Conservation (phyloP, 1,140 invertebrate species). For the Mylabris phalerata region DNA sequence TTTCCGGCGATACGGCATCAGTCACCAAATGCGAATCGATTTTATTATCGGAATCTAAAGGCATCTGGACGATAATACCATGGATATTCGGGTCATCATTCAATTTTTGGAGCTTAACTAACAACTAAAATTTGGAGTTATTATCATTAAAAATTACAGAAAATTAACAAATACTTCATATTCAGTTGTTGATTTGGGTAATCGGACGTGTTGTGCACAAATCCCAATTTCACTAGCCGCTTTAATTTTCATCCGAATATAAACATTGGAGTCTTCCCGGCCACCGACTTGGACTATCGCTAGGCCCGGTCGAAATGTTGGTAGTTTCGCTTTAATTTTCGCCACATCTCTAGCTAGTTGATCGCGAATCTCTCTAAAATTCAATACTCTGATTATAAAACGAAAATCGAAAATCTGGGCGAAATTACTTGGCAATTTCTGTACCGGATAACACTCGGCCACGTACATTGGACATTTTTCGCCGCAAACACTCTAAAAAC, state of each 20-base stretch:
- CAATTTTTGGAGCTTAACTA: slow-evolving; percentile 65
- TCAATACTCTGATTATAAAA: slow-evolving; percentile 17
- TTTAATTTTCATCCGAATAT: slow-evolving; percentile 95
- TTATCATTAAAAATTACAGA: neutral
- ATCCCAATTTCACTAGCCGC: slow-evolving; percentile 90
- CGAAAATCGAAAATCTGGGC: neutral
- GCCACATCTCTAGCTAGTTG: slow-evolving; percentile 61
- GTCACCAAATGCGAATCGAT: slow-evolving; percentile 86
- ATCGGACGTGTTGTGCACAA: slow-evolving; percentile 68
- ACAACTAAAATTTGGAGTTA: slow-evolving; percentile 28
- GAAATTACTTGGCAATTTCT: slow-evolving; percentile 52
- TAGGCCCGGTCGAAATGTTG: slow-evolving; percentile 66
- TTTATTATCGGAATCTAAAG: slow-evolving; percentile 71
- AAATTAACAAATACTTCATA: slow-evolving; percentile 54
- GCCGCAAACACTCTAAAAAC: neutral
- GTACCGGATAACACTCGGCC: slow-evolving; percentile 57
- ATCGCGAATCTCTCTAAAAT: slow-evolving; percentile 64
- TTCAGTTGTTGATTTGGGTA: slow-evolving; percentile 79
- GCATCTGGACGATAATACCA: slow-evolving; percentile 97
- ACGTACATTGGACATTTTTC: slow-evolving; percentile 11
- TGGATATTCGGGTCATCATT: slow-evolving; percentile 81
- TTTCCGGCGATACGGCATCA: slow-evolving; percentile 74
- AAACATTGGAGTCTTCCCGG: slow-evolving; percentile 97
- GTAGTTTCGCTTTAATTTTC: slow-evolving; percentile 50
- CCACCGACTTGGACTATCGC: slow-evolving; percentile 87